Evolutionary conservation across 1,140 invertebrate species (phyloP).

Genomic region (Mizuhopecten yessoensis): DNA sequence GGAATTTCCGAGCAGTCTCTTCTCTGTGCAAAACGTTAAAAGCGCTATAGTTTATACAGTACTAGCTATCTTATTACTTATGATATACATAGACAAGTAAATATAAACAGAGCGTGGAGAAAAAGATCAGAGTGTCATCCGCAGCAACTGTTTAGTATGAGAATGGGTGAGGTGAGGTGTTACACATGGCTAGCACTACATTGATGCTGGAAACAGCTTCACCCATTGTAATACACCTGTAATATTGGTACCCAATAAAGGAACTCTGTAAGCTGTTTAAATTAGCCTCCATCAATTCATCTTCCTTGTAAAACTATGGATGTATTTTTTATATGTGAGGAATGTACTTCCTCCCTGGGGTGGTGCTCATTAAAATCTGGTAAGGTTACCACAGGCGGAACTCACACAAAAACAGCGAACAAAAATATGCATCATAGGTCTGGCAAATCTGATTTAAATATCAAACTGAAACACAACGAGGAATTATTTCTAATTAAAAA

Average conservation of each 20-base stretch:
- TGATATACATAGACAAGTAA: neutral
- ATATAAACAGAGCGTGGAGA: conserved; percentile 19
- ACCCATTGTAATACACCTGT: neutral
- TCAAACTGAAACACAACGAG: neutral
- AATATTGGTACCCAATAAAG: neutral
- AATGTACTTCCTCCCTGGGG: neutral
- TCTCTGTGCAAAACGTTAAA: conserved; percentile 20
- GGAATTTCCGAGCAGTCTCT: neutral
- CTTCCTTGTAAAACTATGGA: neutral
- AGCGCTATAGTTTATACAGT: neutral
- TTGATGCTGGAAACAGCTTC: neutral
- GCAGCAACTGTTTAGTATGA: neutral
- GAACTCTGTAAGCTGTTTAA: neutral
- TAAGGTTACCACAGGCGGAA: neutral
- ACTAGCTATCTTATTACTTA: neutral
- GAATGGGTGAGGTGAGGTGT: neutral
- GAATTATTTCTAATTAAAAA: neutral
- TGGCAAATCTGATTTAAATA: neutral
- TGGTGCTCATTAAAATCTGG: neutral
- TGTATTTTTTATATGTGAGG: neutral
- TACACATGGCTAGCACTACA: neutral
- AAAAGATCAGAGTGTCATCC: conserved; percentile 22
- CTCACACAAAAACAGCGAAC: neutral
- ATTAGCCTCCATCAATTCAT: neutral
- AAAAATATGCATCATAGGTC: neutral